Percentiles rank a stretch among this genome's conserved stretches.
phyloP scores from a whole-genome alignment of 2,113 vertebrate species.

The Vombatus ursinus region DNA sequence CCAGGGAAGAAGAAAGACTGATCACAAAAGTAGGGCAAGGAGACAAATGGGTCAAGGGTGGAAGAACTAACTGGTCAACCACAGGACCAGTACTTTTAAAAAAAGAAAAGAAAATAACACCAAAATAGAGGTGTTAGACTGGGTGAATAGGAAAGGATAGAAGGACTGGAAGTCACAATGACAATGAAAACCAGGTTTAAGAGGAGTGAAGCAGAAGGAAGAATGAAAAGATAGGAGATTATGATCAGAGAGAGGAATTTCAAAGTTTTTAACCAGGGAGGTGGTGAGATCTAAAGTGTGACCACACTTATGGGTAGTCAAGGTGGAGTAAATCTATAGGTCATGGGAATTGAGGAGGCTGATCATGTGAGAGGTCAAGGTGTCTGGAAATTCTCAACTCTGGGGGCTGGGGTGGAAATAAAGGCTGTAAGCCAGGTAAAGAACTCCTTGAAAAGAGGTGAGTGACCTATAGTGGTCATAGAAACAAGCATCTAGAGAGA shows the following conservation, averaged over 20 bases:
- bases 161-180: neutral
- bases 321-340: no score
- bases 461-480: no score
- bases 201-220: neutral
- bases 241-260: neutral
- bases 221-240: neutral
- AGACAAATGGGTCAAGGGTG: neutral
- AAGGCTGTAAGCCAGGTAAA: no score
- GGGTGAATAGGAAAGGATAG: neutral
- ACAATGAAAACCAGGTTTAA: neutral
- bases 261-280: no score
- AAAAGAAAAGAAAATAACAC: neutral
- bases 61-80: neutral
- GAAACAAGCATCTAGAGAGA: no score
- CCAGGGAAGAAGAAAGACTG: neutral
- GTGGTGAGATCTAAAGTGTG: no score
- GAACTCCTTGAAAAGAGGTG: no score
- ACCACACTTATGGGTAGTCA: no score
- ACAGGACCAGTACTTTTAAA: neutral
- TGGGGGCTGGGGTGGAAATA: no score
- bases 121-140: neutral
- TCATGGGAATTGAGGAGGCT: no score
- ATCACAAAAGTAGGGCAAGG: neutral
- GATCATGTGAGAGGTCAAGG: no score
- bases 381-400: no score